phyloP scores from a whole-genome alignment of 30 jellyfish, hydroid and myxozoan species.

The Turritopsis dohrnii region DNA sequence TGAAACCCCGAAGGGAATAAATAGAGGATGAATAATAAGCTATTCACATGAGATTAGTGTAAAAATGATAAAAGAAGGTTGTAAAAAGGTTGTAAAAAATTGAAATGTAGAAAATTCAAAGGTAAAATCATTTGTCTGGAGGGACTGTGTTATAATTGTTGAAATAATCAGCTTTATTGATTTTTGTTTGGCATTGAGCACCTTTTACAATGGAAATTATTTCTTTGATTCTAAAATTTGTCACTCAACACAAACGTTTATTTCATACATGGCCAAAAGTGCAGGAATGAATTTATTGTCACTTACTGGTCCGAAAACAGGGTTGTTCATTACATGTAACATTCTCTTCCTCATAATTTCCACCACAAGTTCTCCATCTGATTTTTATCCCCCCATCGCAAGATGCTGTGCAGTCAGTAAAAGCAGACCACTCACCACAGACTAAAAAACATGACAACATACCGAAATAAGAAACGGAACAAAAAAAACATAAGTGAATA shows the following conservation, averaged over 20 bases:
- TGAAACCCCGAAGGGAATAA: too few species aligned
- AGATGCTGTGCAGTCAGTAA: conserved; percentile 65
- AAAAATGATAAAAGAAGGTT: too few species aligned
- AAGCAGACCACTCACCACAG: conserved; percentile 98
- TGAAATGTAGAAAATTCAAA: too few species aligned
- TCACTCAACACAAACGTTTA: not conserved
- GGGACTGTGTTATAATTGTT: too few species aligned
- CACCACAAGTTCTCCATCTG: conserved; percentile 97
- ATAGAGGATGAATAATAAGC: too few species aligned
- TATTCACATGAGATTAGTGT: too few species aligned
- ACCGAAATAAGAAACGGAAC: not conserved
- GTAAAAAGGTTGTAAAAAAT: too few species aligned
- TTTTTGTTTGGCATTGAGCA: too few species aligned
- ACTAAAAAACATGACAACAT: conserved; percentile 28
- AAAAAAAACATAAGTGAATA: not conserved
- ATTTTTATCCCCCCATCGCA: conserved; percentile 86
- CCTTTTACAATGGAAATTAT: too few species aligned
- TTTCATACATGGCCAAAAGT: not conserved
- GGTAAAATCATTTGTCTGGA: too few species aligned
- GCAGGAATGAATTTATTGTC: not conserved
- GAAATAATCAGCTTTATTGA: too few species aligned
- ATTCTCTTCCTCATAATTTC: conserved; percentile 50
- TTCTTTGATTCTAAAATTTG: not conserved
- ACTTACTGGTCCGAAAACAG: conserved; percentile 51
- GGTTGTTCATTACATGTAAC: conserved; percentile 70